These are phyloP conservation scores for Anabas testudineus DNA, from an alignment of 2,797 vertebrate species.

Conservation along the genomic window DNA sequence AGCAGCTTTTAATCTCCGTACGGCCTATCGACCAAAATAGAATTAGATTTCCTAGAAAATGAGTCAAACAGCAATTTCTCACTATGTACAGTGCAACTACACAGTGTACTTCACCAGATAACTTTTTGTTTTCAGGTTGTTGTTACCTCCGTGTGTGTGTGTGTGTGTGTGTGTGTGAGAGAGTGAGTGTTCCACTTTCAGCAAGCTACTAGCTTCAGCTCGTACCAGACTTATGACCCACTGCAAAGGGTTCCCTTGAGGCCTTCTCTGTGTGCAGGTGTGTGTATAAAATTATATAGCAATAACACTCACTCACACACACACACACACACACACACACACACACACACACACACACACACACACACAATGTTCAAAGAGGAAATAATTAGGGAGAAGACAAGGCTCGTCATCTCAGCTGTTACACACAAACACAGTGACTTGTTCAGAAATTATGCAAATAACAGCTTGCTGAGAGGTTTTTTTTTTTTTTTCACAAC, in stretches of 20 bases:
- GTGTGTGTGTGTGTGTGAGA: background rate
- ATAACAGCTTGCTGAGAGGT: constrained; percentile 41
- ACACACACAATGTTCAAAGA: constrained; percentile 1
- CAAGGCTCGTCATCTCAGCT: constrained; percentile 11
- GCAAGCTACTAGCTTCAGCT: constrained; percentile 22
- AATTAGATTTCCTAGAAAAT: constrained; percentile 38
- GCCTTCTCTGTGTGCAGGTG: constrained; percentile 1
- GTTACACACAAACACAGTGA: constrained; percentile 8
- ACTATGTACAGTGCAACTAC: constrained; percentile 17
- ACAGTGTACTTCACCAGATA: constrained; percentile 4
- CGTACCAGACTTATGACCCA: constrained; percentile 23
- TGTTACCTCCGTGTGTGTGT: constrained; percentile 14
- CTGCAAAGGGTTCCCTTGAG: constrained; percentile 18
- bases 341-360: background rate
- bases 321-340: constrained; percentile 2
- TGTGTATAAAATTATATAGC: constrained; percentile 18
- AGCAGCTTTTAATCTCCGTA: constrained; percentile 58
- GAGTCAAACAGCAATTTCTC: constrained; percentile 53
- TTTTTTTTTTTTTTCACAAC: constrained; percentile 44
- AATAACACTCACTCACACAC: background rate
- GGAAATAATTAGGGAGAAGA: constrained; percentile 12
- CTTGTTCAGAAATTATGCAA: constrained; percentile 58
- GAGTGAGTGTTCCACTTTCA: constrained; percentile 2
- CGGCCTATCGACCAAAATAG: constrained; percentile 33
- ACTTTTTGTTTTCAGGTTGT: constrained; percentile 20